phyloP scores from a whole-genome alignment of 2,797 vertebrate species.

The Holocentrus rufus region DNA sequence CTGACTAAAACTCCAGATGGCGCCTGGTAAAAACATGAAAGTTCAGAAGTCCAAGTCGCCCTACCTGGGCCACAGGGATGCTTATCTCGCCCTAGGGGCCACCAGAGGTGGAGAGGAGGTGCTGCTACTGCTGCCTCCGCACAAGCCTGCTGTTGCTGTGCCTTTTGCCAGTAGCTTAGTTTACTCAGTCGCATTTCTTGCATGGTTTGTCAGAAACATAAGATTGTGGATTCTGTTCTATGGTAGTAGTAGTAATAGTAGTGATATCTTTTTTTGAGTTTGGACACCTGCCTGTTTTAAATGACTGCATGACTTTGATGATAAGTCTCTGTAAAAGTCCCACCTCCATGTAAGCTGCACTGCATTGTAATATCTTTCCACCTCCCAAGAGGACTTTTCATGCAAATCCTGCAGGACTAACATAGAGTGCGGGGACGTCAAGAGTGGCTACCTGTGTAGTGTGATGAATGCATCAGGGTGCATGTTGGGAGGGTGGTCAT shows the following conservation, averaged over 20 bases:
- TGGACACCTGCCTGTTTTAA: neutral
- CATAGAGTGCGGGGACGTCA: too few species aligned
- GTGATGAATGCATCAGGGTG: neutral
- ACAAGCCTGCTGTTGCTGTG: conserved; percentile 29
- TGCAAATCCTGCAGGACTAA: neutral
- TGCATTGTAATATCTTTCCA: neutral
- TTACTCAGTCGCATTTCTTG: conserved; percentile 13
- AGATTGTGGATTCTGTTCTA: neutral
- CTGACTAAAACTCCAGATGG: conserved; percentile 50
- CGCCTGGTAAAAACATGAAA: conserved; percentile 28
- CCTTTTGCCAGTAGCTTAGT: conserved; percentile 16
- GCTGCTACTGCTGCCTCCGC: conserved; percentile 37
- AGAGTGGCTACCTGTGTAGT: neutral
- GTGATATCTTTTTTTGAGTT: neutral
- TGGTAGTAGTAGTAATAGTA: neutral
- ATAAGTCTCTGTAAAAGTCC: too few species aligned
- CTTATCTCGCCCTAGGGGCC: conserved; percentile 31
- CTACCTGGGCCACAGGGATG: conserved; percentile 25
- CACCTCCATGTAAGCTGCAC: neutral
- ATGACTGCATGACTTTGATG: conserved; percentile 12
- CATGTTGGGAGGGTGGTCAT: neutral
- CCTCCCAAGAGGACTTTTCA: neutral
- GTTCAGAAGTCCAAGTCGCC: conserved; percentile 28
- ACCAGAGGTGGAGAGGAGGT: conserved; percentile 42
- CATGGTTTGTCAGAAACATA: conserved; percentile 20